Evolutionary conservation across 2,113 vertebrate species (phyloP).

Genomic region (Eclectus roratus): DNA sequence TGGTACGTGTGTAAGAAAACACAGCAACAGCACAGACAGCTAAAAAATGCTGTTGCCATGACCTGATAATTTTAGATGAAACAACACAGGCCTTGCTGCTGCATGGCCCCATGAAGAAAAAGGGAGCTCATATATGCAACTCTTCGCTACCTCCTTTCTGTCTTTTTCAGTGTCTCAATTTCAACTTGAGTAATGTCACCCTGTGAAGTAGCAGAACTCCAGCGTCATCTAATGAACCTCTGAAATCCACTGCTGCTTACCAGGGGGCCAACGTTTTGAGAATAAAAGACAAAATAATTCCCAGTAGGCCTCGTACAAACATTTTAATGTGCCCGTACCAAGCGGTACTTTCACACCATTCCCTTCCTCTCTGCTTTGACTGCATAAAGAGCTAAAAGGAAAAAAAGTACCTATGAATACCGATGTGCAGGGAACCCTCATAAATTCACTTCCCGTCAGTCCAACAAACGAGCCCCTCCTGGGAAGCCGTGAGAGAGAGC

Average conservation of each 20-base stretch:
- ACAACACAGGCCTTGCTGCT: not conserved
- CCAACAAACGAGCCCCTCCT: slow-evolving; percentile 11
- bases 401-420: not conserved
- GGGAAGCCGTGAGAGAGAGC: not conserved
- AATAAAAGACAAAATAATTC: not conserved
- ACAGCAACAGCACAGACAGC: not conserved
- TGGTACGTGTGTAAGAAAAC: not conserved
- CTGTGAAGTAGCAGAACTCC: not conserved
- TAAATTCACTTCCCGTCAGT: slow-evolving; percentile 16
- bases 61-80: not conserved
- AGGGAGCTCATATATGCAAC: not conserved
- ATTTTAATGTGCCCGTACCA: not conserved
- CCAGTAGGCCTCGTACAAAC: not conserved
- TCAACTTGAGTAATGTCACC: not conserved
- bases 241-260: not conserved
- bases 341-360: not conserved
- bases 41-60: not conserved
- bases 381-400: not conserved
- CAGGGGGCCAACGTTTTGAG: not conserved
- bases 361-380: slow-evolving; percentile 10
- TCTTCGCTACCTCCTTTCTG: not conserved
- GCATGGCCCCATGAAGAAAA: not conserved
- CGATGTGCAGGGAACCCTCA: not conserved
- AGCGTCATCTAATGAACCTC: not conserved
- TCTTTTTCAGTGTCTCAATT: not conserved